Conservation (phyloP, 2,888 invertebrate genomes). For the Drosophila kambysellisi region DNA sequence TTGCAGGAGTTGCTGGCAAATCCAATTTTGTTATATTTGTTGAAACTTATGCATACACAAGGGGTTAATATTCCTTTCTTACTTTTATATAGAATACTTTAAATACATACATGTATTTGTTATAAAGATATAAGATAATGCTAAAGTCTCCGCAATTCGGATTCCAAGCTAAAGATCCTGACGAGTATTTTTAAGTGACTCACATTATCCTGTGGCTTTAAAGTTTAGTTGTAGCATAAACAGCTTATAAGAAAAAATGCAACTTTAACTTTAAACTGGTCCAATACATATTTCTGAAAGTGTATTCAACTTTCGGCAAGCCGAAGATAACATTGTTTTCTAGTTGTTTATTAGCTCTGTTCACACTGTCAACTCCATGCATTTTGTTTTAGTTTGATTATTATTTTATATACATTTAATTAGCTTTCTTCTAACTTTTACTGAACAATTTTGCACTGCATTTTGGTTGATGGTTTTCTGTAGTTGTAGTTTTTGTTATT, state of each 20-base stretch:
- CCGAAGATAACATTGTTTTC: not conserved
- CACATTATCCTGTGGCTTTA: not conserved
- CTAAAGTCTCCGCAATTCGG: not conserved
- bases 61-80: not conserved
- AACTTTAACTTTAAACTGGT: not conserved
- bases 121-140: not conserved
- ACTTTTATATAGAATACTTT: not conserved
- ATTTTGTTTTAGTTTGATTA: slow-evolving; percentile 19
- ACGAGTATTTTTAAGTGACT: not conserved
- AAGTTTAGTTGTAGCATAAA: not conserved
- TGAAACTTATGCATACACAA: not conserved
- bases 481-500: slow-evolving; percentile 17
- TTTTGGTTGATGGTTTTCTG: slow-evolving; percentile 29
- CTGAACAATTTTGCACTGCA: slow-evolving; percentile 21
- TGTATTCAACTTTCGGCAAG: slow-evolving; percentile 3
- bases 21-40: slow-evolving; percentile 19
- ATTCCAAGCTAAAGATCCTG: not conserved
- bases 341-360: not conserved
- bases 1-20: not conserved
- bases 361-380: not conserved
- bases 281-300: not conserved
- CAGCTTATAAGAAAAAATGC: not conserved
- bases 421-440: slow-evolving; percentile 16
- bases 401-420: slow-evolving; percentile 18
- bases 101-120: not conserved